A percentile compares a stretch with the other conserved stretches of the same genome.
Conservation (phyloP, 53 echinoderm and acorn worm species). For the Stichopus horrens region DNA sequence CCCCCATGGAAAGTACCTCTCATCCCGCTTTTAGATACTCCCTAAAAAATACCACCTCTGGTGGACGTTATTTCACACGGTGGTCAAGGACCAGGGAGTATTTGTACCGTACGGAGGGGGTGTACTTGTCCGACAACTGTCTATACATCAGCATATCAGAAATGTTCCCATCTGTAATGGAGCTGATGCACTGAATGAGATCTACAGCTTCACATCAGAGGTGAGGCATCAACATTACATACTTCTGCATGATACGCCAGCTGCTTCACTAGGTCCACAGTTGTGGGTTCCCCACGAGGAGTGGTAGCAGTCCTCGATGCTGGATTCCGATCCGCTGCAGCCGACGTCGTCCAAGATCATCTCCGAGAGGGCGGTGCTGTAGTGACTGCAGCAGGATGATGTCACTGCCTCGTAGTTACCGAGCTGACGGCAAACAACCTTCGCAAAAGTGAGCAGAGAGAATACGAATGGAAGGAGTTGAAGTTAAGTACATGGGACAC, state of each 20-base stretch:
- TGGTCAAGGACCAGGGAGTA: too few relatives aligned
- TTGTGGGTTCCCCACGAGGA: constrained; percentile 78
- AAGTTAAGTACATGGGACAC: too few relatives aligned
- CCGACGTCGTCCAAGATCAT: constrained; percentile 74
- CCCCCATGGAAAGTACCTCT: too few relatives aligned
- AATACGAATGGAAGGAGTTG: too few relatives aligned
- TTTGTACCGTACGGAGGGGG: too few relatives aligned
- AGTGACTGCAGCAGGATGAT: constrained; percentile 66
- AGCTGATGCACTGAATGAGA: too few relatives aligned
- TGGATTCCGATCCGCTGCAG: constrained; percentile 69
- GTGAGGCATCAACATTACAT: not conserved
- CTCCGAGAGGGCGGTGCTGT: constrained; percentile 20
- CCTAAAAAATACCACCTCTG: too few relatives aligned
- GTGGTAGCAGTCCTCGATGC: constrained; percentile 90
- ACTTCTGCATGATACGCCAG: constrained; percentile 74
- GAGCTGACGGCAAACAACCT: constrained; percentile 84
- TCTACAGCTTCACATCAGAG: not conserved
- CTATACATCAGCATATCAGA: too few relatives aligned
- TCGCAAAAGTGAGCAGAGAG: not conserved
- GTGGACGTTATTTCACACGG: too few relatives aligned
- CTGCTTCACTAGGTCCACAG: constrained; percentile 72
- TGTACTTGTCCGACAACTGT: too few relatives aligned
- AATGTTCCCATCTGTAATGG: too few relatives aligned
- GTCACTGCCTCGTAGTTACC: constrained; percentile 84
- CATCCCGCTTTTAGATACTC: too few relatives aligned